Percentiles rank a stretch among this genome's conserved stretches.
phyloP scores from a whole-genome alignment of 2,888 invertebrate species.

The Caprella mutica region DNA sequence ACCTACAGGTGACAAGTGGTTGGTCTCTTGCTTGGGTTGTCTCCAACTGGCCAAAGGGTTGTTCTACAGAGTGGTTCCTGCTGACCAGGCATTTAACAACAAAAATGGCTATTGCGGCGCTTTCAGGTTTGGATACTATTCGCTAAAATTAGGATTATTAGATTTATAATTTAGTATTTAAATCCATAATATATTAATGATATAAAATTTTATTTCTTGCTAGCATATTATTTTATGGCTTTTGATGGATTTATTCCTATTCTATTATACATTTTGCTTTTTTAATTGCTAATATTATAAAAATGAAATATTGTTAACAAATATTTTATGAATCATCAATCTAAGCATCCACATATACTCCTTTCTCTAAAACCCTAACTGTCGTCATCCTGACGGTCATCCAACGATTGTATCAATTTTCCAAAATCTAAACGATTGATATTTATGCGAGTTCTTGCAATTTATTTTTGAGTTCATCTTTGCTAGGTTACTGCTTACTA shows the following conservation, averaged over 20 bases:
- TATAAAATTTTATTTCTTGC: neutral
- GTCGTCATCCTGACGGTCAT: no score
- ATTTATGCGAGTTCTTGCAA: no score
- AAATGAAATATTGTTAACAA: no score
- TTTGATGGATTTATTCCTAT: neutral
- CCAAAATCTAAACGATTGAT: no score
- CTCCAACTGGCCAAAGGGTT: slow-evolving; percentile 72
- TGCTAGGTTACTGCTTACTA: no score
- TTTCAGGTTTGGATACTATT: slow-evolving; percentile 43
- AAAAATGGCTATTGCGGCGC: slow-evolving; percentile 47
- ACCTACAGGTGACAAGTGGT: slow-evolving; percentile 70
- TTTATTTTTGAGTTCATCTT: no score
- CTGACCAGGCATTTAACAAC: slow-evolving; percentile 67
- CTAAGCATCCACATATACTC: no score
- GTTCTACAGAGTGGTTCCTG: slow-evolving; percentile 81
- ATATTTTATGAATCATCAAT: no score
- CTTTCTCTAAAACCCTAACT: no score
- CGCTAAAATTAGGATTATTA: neutral
- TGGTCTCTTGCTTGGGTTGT: slow-evolving; percentile 75
- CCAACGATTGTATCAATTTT: no score
- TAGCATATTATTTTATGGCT: neutral
- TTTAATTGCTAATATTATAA: no score
- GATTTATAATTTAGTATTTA: no score
- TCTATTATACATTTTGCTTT: neutral
- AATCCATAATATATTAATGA: neutral